Evolutionary conservation across 2,888 invertebrate species (phyloP), one percentile per base, ranked within the genome.

Genomic region (Osedax fenrisi): DNA sequence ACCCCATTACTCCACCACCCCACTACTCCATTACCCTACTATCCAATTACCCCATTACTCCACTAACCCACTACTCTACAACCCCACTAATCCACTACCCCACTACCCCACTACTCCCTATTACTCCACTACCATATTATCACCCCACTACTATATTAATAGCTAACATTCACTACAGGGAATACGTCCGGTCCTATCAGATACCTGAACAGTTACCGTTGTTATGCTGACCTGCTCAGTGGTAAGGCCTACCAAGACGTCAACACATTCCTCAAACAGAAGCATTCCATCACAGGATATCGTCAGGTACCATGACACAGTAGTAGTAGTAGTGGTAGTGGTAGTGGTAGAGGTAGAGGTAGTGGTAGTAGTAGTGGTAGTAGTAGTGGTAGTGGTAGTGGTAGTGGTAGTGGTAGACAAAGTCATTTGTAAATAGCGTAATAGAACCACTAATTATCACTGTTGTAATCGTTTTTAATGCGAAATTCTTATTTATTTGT

Each of bases 171-270:
- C n/a, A n/a, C 10, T 17, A 17, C 41, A 41, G 41, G 78, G 25
- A 85, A 85, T 79, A 83, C 82, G 3, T 78, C 81, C 22, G 85
- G 85, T 26, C 85, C 85, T 68, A 83, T 83, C 75, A 83, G 82
- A 80, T 85, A 82, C 76, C 76, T 77, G 24, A 73, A 78, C 41
- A 66, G 25, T 27, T 85, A 85, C 81, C 83, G 81, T 78, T 82
- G 83, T 72, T 85, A 84, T 76, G 78, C 80, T 26, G 82, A 84
- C 76, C 79, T 85, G 56, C 79, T 85, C 74, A 84, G 83, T 79
- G 82, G 81, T 78, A 83, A 82, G 77, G 83, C 84, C 2, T 84
- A 84, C n/a, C 82, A 83, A 64, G 85, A 85, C 69, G 81, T 84
- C 10, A 80, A 81, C 27, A 79, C 80, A 17, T 85, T 85, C 79